Evolutionary conservation across 1,140 invertebrate genomes (phyloP).

Genomic region (Mycetomoellerius zeteki): DNA sequence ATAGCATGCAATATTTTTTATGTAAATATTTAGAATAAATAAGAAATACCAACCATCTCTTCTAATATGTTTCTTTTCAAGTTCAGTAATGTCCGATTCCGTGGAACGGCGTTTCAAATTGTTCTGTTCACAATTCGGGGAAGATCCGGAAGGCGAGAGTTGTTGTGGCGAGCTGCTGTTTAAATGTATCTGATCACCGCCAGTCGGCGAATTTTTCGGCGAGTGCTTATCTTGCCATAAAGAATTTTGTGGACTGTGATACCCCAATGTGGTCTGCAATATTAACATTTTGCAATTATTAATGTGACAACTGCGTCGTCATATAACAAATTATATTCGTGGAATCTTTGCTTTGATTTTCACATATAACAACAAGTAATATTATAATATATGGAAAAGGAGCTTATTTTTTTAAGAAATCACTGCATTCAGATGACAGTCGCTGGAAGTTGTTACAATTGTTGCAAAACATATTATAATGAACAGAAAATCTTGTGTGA

Average conservation of each 20-base stretch:
- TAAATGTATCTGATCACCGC: slow-evolving; percentile 75
- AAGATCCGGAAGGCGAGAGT: slow-evolving; percentile 71
- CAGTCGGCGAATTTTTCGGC: slow-evolving; percentile 76
- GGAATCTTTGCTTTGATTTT: no score
- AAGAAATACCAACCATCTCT: slow-evolving; percentile 79
- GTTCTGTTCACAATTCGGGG: slow-evolving; percentile 70
- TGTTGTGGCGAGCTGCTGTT: slow-evolving; percentile 75
- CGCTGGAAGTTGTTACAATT: no score
- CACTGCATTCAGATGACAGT: no score
- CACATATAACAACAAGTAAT: no score
- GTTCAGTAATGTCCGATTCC: slow-evolving; percentile 79
- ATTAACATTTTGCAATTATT: slow-evolving; percentile 11
- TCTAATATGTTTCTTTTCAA: slow-evolving; percentile 81
- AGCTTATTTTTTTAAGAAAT: no score
- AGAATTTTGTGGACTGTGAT: slow-evolving; percentile 78
- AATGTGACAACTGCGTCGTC: background rate
- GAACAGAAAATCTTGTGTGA: no score
- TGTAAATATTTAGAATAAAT: slow-evolving; percentile 6
- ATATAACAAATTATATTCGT: no score
- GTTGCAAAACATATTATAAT: no score
- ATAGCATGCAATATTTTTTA: background rate
- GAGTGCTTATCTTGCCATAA: slow-evolving; percentile 83
- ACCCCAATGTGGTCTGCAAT: slow-evolving; percentile 82
- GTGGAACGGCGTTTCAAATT: slow-evolving; percentile 79
- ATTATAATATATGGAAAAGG: no score